Evolutionary conservation across 2,797 vertebrate genomes (phyloP).

Genomic region (Iguana delicatissima): DNA sequence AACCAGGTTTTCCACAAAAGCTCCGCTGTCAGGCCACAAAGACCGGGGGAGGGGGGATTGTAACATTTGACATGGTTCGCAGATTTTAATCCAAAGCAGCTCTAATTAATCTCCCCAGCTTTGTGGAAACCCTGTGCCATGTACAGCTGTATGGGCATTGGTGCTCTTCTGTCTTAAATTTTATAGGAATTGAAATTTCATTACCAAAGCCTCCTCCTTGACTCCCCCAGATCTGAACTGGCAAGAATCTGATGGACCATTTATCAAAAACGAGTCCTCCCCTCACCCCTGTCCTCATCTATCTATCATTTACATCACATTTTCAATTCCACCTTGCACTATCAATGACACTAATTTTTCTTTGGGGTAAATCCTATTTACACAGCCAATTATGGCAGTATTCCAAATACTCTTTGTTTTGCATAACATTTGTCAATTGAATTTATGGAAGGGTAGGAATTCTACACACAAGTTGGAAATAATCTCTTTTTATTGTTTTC

Average conservation of each 20-base stretch:
- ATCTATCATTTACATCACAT: conserved; percentile 54
- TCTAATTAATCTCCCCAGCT: conserved; percentile 77
- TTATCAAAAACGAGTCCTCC: conserved; percentile 48
- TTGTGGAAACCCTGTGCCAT: conserved; percentile 60
- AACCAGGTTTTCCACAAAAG: conserved; percentile 57
- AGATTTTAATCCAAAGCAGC: conserved; percentile 77
- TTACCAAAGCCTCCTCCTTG: conserved; percentile 57
- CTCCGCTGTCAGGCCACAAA: conserved; percentile 69
- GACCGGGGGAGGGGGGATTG: conserved; percentile 42
- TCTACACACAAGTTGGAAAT: conserved; percentile 1
- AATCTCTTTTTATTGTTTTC: neutral
- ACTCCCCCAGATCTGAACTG: neutral
- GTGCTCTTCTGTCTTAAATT: conserved; percentile 63
- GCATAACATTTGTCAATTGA: neutral
- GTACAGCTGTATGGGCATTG: conserved; percentile 57
- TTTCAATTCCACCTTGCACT: conserved; percentile 11
- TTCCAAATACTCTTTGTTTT: conserved; percentile 49
- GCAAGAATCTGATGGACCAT: conserved; percentile 34
- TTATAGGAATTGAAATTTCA: conserved; percentile 72
- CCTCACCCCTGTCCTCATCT: conserved; percentile 35
- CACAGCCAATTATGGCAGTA: neutral
- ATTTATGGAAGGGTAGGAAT: neutral
- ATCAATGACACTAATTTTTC: conserved; percentile 11
- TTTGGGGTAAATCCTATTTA: conserved; percentile 19
- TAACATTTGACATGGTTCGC: conserved; percentile 73